Base-by-base conservation (phyloP, 2,113 vertebrate genomes). In the Oncorhynchus nerka region DNA sequence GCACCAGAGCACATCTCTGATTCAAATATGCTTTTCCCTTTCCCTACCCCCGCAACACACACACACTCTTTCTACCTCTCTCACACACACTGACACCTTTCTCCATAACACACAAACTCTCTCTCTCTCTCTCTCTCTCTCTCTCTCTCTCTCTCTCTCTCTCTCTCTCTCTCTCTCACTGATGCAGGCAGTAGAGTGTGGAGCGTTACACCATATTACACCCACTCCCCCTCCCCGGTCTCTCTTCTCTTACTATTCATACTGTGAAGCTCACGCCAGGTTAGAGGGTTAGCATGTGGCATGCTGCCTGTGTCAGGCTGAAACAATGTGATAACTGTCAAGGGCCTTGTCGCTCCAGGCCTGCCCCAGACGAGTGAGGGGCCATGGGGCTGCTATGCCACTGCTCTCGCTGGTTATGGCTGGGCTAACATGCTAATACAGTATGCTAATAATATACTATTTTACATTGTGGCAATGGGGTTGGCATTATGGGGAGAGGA, bases 151-250 rank as follows among this genome's bases (percentile, higher is more conserved):
- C 76, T 32, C 4, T 32, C 30, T 32, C 5, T 5, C 32, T 5
- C 34, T 7, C 22, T 19, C 26, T 19, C 57, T 62, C 74, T 57
- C 76, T 22, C 72, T 26, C 68, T 24, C 16, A 76, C 72, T 70
- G 4, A 67, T 62, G 59, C 19, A 62, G 59, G 59, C 59, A 22
- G 7, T 24, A 22, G n/a, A 62, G 13, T 62, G 59, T 62, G 59
- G 59, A 62, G 59, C n/a, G 9, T 62, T 9, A 62, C 59, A 62
- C 7, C 19, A 22, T 22, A 73, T 65, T 51, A 45, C 24, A 26
- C 32, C 30, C n/a, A 6, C n/a, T 71, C 73, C 70, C 28, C 19
- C 16, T 64, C 39, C 39, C 26, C 61, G 13, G 11, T 71, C 11
- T n/a, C 48, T 48, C 69, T n/a, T 39, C 59, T 61, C 20, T 39